Evolutionary conservation across 1,140 invertebrate genomes (phyloP), one percentile per base, ranked within the genome.

Genomic region (Lerema accius): DNA sequence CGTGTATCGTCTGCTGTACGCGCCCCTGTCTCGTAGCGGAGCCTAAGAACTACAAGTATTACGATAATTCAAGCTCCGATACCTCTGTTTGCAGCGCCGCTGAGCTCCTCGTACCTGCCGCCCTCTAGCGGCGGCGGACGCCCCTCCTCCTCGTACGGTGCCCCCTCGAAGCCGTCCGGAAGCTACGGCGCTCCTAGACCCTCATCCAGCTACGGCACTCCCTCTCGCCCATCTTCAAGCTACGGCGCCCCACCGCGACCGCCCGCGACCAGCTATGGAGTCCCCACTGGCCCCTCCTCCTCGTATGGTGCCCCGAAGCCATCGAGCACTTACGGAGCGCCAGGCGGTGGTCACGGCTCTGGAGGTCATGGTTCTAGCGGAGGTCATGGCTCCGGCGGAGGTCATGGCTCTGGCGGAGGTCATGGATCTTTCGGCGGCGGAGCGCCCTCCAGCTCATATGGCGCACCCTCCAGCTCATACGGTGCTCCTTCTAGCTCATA

Each of bases 121-220:
- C 89, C 92, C 0, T 91, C 88, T 42, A 88, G n/a, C n/a, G n/a
- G 89, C 73, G 66, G 89, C 63, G 68, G 89, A 64, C 65, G 70
- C n/a, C 85, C 86, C 2, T 92, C 91, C 0, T 86, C 82, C 1
- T 84, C 80, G 49, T 92, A 92, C 67, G 92, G 92, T 0, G 82
- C 90, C 1, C 86, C 81, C 28, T 53, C 50, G 16, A 42, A 76
- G 75, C 53, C 90, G 11, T 73, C 71, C 14, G 64, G 58, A 48
- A 68, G 64, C 49, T 76, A 79, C 37, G 78, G 78, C 4, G 51
- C 73, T 1, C 73, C 76, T 0, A 74, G 65, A 5, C 88, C 90
- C 0, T 76, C 91, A 0, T 73, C 72, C 13, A 70, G 63, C 39
- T 91, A 85, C 37, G 84, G 82, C 10, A 60, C 65, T 0, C 73